Evolutionary conservation across 2,797 vertebrate genomes (phyloP), one percentile per base, ranked within the genome.

Genomic region (Bradypodion pumilum): DNA sequence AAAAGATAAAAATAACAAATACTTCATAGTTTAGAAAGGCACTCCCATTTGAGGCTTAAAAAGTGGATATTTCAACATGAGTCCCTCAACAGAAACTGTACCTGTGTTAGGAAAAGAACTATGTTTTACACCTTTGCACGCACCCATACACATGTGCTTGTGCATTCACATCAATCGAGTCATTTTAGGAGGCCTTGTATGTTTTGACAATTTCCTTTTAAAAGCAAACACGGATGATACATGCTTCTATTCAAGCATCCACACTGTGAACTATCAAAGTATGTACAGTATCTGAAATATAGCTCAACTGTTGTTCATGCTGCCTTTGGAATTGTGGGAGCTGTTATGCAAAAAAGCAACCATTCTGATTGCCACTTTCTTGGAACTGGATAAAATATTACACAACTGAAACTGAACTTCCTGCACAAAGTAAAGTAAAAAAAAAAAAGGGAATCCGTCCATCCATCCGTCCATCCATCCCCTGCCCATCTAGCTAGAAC

Each of bases 111-210:
- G 88, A 80, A 90, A 9, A 65, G 44, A 42, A 74, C 87, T 85
- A 84, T 90, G 91, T 59, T 23, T 32, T 37, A 25, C 37, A 77
- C 86, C 85, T 93, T 93, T 65, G 19, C 40, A n/a, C 23, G 52
- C 52, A 56, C 21, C 15, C 52, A 56, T 56, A 19, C 52, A 56
- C 49, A 10, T 52, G 15, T 19, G 44, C n/a, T n/a, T n/a, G n/a
- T n/a, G 21, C 35, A 16, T 16, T 21, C 32, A 68, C 3, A 27
- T 42, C 46, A 2, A 25, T 15, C 35, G 9, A 65, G 23, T n/a
- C 52, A 10, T 56, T 35, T 84, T 37, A 90, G 92, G 91, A 92
- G 90, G 91, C n/a, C 91, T 87, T 85, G 89, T 82, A 86, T 87
- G 85, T 89, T 90, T 89, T 79, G 90, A 86, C 69, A 88, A 81